phyloP scores from a whole-genome alignment of 30 jellyfish, hydroid and myxozoan species.

The Catostylus mosaicus region DNA sequence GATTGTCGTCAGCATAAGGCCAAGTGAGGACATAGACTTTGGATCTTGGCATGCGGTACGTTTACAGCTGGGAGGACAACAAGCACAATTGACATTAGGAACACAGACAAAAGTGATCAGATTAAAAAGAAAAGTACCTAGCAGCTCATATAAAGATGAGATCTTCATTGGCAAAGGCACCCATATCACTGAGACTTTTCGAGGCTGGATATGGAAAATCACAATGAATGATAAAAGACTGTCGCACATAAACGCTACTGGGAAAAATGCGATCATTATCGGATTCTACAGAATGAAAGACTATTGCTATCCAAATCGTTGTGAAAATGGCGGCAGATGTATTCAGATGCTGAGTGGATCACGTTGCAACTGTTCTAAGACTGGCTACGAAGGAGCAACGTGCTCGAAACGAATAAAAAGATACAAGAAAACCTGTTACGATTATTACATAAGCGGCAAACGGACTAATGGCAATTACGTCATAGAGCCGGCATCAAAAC shows the following conservation, averaged over 20 bases:
- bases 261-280: conserved; percentile 18
- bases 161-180: conserved; percentile 45
- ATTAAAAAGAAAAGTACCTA: background rate
- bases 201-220: conserved; percentile 60
- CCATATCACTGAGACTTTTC: conserved; percentile 11
- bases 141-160: conserved; percentile 2
- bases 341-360: conserved; percentile 58
- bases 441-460: conserved; percentile 64
- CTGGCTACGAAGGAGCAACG: conserved; percentile 59
- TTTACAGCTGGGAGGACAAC: background rate
- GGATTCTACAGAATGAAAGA: conserved; percentile 70
- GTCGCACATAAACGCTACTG: conserved; percentile 31
- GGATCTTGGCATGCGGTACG: conserved; percentile 76
- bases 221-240: conserved; percentile 22
- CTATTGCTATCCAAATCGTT: conserved; percentile 85
- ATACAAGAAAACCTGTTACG: conserved; percentile 63
- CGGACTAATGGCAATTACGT: conserved; percentile 56
- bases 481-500: conserved; percentile 62
- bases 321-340: conserved; percentile 81
- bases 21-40: conserved; percentile 57
- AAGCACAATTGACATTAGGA: conserved; percentile 27
- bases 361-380: conserved; percentile 76
- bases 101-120: conserved; percentile 1
- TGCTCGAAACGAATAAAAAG: conserved; percentile 46
- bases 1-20: conserved; percentile 15